Conservation (phyloP, 2,113 vertebrate species). For the Noctilio leporinus region DNA sequence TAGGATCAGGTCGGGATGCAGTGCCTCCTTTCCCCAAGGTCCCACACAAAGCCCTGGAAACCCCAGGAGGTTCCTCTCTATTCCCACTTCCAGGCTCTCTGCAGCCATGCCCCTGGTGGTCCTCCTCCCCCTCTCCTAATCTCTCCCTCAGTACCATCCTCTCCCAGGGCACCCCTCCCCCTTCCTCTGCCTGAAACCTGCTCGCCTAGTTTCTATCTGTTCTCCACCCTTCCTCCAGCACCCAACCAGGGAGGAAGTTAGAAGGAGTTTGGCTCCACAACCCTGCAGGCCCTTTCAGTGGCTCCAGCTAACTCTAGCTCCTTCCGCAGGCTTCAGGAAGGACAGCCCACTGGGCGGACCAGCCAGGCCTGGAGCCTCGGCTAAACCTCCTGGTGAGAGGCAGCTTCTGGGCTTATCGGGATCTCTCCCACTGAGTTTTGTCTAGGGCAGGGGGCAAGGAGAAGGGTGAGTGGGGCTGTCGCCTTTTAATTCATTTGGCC, state of each 20-base stretch:
- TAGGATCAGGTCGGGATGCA: background rate
- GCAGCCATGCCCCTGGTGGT: background rate
- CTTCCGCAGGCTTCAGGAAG: background rate
- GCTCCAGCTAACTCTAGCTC: background rate
- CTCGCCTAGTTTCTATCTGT: background rate
- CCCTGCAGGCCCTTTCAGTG: background rate
- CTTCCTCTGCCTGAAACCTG: background rate
- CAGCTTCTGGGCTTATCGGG: background rate
- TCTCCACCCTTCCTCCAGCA: background rate
- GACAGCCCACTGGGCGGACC: background rate
- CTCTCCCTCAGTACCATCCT: background rate
- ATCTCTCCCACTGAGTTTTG: background rate
- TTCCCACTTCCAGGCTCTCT: background rate
- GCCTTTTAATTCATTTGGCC: background rate
- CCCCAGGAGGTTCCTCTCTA: background rate
- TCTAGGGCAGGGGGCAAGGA: background rate
- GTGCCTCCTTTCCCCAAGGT: background rate
- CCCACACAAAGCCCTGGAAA: background rate
- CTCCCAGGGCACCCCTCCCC: background rate
- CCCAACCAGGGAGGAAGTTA: background rate
- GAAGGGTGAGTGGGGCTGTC: background rate
- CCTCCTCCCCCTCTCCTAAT: background rate
- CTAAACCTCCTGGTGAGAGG: background rate
- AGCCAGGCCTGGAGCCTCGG: background rate
- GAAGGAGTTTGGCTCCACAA: background rate